Percentiles rank a stretch among this genome's conserved stretches.
Evolutionary conservation across 1,140 invertebrate species (phyloP).

Genomic region (Tetramorium alpestre): DNA sequence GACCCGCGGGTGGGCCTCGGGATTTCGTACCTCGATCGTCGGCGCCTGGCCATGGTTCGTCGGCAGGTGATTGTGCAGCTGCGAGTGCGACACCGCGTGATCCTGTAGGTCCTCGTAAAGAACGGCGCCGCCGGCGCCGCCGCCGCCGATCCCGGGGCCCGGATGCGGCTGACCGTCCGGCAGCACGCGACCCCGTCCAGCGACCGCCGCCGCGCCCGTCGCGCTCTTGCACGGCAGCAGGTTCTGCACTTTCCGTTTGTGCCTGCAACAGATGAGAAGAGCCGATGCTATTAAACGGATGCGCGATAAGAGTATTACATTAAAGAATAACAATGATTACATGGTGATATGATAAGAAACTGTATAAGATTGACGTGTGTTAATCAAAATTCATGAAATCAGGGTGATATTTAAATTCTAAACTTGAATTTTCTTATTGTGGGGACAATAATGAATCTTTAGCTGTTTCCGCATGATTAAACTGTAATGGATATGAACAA

Average conservation of each 20-base stretch:
- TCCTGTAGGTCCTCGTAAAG: conserved; percentile 89
- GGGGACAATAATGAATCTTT: not conserved
- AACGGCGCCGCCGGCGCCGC: conserved; percentile 83
- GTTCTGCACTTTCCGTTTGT: conserved; percentile 91
- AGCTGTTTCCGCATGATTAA: not conserved
- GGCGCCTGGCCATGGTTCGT: conserved; percentile 84
- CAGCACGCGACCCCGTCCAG: conserved; percentile 81
- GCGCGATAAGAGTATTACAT: not conserved
- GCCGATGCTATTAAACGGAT: not conserved
- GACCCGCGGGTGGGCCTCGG: conserved; percentile 62
- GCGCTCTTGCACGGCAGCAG: conserved; percentile 90
- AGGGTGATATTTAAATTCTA: not conserved
- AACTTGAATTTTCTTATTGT: not conserved
- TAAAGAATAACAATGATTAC: not conserved
- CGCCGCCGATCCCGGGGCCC: conserved; percentile 79
- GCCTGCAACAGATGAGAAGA: conserved; percentile 85
- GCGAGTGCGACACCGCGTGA: conserved; percentile 81
- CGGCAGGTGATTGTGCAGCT: conserved; percentile 82
- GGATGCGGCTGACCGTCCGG: conserved; percentile 77
- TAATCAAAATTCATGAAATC: not conserved
- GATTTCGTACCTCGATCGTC: conserved; percentile 86
- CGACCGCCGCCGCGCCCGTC: conserved; percentile 85
- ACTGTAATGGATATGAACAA: not conserved
- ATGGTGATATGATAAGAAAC: too few species aligned
- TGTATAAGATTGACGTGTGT: not conserved